Percentiles rank a stretch among this genome's conserved stretches.
These are phyloP conservation scores for Progne subis DNA, from an alignment of 2,113 vertebrate genomes.

Conservation along the genomic window DNA sequence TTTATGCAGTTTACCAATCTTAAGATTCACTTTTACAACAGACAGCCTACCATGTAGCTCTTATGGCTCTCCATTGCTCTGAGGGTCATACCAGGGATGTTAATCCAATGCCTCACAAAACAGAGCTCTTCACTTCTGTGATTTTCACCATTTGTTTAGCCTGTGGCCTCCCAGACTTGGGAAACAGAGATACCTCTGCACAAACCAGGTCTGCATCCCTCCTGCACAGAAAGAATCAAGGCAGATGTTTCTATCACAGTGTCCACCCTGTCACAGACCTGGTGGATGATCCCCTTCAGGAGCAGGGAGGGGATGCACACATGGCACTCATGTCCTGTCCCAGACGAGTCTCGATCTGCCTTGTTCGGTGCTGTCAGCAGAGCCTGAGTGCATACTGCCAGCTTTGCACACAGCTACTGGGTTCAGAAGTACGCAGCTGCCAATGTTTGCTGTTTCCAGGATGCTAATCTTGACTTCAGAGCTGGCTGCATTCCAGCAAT, in stretches of 20 bases:
- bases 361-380: background rate
- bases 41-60: background rate
- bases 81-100: background rate
- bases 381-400: background rate
- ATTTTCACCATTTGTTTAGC: background rate
- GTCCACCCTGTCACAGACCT: rapidly evolving
- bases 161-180: background rate
- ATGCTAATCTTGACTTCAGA: background rate
- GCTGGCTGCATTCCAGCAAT: background rate
- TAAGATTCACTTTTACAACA: background rate
- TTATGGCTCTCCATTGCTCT: background rate
- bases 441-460: background rate
- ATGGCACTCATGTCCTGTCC: rapidly evolving
- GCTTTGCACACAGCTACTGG: background rate
- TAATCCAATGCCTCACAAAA: background rate
- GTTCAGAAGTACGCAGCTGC: background rate
- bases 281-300: background rate
- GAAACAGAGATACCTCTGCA: background rate
- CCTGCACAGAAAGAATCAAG: background rate
- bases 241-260: background rate
- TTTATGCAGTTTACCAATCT: background rate
- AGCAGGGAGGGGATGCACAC: rapidly evolving
- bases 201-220: background rate
- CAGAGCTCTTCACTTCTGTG: background rate
- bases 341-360: background rate